phyloP scores from a whole-genome alignment of 2,797 vertebrate genomes.

The Myioborus miniatus region DNA sequence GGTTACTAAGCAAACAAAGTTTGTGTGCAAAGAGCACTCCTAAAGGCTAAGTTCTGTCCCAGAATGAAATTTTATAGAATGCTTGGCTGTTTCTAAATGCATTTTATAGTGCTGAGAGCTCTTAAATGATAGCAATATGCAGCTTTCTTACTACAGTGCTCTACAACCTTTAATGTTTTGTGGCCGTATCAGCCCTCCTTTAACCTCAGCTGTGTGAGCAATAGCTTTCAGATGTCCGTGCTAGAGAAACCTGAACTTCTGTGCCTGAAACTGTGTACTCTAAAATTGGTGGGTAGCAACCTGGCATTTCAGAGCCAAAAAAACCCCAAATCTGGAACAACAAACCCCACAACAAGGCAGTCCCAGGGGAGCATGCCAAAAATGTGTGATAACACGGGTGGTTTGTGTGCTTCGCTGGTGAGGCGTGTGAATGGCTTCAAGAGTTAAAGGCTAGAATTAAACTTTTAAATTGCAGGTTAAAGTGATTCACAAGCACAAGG shows the following conservation, averaged over 20 bases:
- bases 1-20: background rate
- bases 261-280: background rate
- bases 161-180: background rate
- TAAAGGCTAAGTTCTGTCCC: constrained; percentile 38
- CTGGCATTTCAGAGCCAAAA: background rate
- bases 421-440: background rate
- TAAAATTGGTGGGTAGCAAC: background rate
- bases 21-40: background rate
- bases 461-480: background rate
- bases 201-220: constrained; percentile 63
- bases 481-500: background rate
- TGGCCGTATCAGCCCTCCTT: background rate
- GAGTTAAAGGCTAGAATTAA: background rate
- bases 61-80: constrained; percentile 35
- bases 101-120: constrained; percentile 26
- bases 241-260: constrained; percentile 34
- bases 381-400: accelerated
- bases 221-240: constrained; percentile 65
- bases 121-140: constrained; percentile 27
- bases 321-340: background rate
- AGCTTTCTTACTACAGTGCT: constrained; percentile 23
- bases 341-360: background rate
- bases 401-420: background rate
- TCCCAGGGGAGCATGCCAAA: accelerated
- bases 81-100: constrained; percentile 43